phyloP scores from a whole-genome alignment of 1,140 invertebrate species.

The Patella vulgata region DNA sequence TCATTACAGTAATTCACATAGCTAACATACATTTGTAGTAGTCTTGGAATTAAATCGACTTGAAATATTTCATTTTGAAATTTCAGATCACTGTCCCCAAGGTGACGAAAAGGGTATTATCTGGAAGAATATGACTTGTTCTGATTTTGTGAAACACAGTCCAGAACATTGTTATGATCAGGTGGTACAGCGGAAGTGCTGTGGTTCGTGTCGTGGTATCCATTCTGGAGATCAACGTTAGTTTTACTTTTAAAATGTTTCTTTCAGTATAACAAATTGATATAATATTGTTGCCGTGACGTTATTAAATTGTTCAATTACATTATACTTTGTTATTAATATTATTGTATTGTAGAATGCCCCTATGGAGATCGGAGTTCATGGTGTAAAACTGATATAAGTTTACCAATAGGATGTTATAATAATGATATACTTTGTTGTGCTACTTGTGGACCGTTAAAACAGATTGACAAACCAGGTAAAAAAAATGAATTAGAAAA shows the following conservation, averaged over 20 bases:
- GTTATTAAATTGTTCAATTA: too few relatives aligned
- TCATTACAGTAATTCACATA: too few relatives aligned
- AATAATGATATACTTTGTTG: slow-evolving; percentile 4
- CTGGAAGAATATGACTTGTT: slow-evolving; percentile 9
- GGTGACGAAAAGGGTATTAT: slow-evolving; percentile 21
- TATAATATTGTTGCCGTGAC: too few relatives aligned
- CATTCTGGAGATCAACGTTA: slow-evolving; percentile 2
- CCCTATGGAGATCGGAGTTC: slow-evolving; percentile 3
- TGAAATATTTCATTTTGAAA: too few relatives aligned
- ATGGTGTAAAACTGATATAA: slow-evolving; percentile 3
- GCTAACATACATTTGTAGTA: too few relatives aligned
- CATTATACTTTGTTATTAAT: too few relatives aligned
- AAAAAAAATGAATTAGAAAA: too few relatives aligned
- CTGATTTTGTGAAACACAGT: neutral
- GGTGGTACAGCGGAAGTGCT: slow-evolving; percentile 17
- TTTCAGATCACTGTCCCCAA: slow-evolving; percentile 14
- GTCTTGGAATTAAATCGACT: too few relatives aligned
- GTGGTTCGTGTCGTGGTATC: slow-evolving; percentile 4
- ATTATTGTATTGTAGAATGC: slow-evolving; percentile 2
- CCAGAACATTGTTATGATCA: slow-evolving; percentile 19
- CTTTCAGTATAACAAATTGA: too few relatives aligned
- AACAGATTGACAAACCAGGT: neutral
- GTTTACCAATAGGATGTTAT: neutral
- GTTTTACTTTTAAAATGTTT: too few relatives aligned
- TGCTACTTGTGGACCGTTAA: neutral